Evolutionary conservation across 2,113 vertebrate species (phyloP).

Genomic region (Gobius niger): DNA sequence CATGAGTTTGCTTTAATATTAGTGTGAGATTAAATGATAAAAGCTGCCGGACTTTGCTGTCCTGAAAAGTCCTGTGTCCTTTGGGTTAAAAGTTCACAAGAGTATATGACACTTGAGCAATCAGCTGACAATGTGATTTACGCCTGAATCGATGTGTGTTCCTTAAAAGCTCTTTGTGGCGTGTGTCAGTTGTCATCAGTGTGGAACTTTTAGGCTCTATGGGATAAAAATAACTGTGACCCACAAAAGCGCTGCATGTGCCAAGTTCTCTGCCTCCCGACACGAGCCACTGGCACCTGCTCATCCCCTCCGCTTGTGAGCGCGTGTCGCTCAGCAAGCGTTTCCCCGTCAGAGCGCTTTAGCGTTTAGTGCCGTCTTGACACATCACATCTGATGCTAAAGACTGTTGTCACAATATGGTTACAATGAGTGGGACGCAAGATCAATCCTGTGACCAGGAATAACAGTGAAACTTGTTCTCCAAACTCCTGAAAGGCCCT

Average conservation of each 20-base stretch:
- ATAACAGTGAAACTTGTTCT: too few species aligned
- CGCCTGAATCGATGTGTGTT: not conserved
- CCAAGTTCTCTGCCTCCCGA: conserved; percentile 42
- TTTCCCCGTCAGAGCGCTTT: conserved; percentile 17
- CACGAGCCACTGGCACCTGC: conserved; percentile 63
- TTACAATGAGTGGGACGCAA: not conserved
- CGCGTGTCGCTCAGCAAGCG: conserved; percentile 51
- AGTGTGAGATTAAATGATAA: not conserved
- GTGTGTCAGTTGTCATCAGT: conserved; percentile 9
- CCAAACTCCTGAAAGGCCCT: too few species aligned
- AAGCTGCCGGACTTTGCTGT: not conserved
- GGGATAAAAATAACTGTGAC: conserved; percentile 60
- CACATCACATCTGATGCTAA: not conserved
- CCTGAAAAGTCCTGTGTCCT: not conserved
- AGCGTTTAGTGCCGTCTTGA: conserved; percentile 1
- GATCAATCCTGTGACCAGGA: too few species aligned
- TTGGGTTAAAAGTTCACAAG: not conserved
- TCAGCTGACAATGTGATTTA: conserved; percentile 9
- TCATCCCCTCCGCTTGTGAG: conserved; percentile 48
- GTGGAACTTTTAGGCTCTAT: conserved; percentile 29
- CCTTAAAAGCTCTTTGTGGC: not conserved
- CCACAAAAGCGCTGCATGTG: conserved; percentile 43
- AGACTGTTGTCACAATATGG: conserved; percentile 1
- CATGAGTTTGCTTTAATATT: too few species aligned
- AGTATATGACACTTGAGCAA: not conserved